These are phyloP conservation scores for Caranx melampygus DNA, from an alignment of 2,113 vertebrate species.

Conservation along the genomic window DNA sequence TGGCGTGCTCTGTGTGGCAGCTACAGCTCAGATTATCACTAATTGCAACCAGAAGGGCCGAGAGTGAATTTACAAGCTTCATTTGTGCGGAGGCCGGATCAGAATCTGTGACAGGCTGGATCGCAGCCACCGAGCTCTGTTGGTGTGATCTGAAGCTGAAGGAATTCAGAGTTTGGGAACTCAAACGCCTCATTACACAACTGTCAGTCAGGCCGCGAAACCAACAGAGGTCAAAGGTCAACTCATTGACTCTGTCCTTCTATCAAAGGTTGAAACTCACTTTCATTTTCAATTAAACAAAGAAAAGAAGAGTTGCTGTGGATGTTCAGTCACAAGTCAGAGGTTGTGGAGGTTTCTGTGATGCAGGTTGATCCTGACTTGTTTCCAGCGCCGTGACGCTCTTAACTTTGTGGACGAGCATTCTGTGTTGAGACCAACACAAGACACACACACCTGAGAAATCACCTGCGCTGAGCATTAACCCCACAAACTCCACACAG, in stretches of 20 bases:
- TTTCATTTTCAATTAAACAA: neutral
- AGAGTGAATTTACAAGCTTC: constrained; percentile 17
- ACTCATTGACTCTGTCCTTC: neutral
- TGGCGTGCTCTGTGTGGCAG: constrained; percentile 10
- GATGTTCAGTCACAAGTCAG: too few species aligned
- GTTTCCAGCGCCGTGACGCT: too few species aligned
- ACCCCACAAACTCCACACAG: too few species aligned
- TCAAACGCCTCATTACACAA: neutral
- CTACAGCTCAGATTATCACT: constrained; percentile 36
- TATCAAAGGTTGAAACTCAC: neutral
- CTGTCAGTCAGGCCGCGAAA: neutral
- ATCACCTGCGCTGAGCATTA: too few species aligned
- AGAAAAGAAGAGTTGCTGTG: too few species aligned
- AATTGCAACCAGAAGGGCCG: constrained; percentile 54
- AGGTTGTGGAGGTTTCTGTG: too few species aligned
- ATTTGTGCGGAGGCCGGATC: constrained; percentile 26
- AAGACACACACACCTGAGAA: too few species aligned
- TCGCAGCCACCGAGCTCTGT: constrained; percentile 8
- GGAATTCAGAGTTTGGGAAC: neutral
- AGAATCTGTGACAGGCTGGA: constrained; percentile 8
- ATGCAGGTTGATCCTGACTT: too few species aligned
- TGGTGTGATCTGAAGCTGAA: neutral
- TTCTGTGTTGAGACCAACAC: too few species aligned
- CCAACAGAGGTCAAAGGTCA: neutral
- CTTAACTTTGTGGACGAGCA: too few species aligned